phyloP scores from a whole-genome alignment of 2,113 vertebrate species.

The Pygathrix nemaeus region DNA sequence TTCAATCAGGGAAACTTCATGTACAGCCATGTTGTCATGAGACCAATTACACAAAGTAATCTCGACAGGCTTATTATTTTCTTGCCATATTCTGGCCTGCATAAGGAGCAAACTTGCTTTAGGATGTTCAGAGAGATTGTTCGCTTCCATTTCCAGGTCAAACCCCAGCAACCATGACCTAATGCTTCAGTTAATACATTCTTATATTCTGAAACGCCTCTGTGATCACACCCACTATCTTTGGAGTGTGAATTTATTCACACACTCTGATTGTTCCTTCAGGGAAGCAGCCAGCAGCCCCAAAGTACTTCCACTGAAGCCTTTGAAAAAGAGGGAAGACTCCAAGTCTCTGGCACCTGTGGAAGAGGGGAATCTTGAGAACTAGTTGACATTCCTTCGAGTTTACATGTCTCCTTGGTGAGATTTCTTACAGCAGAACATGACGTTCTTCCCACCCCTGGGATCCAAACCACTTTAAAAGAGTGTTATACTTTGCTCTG shows the following conservation, averaged over 20 bases:
- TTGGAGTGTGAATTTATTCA: not conserved
- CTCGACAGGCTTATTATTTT: not conserved
- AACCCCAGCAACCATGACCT: not conserved
- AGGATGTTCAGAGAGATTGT: not conserved
- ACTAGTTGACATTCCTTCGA: not conserved
- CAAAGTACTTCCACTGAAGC: not conserved
- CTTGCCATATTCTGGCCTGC: not conserved
- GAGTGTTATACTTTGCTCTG: not conserved
- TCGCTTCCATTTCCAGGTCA: not conserved
- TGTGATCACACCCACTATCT: not conserved
- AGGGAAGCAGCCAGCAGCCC: not conserved
- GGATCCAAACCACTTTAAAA: not conserved
- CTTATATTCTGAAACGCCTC: not conserved
- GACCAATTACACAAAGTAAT: not conserved
- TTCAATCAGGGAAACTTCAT: not conserved
- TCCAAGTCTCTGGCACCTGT: not conserved
- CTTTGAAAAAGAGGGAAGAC: not conserved
- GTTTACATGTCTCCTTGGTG: not conserved
- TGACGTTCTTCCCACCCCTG: not conserved
- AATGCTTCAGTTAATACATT: not conserved
- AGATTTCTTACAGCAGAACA: slow-evolving; percentile 2
- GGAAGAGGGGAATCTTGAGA: accelerated
- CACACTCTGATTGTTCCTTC: not conserved
- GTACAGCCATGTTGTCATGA: not conserved
- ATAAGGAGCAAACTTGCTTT: too few relatives aligned